Percentiles rank a stretch among this genome's conserved stretches.
Evolutionary conservation across 2,888 invertebrate species (phyloP).

Genomic region (Tridacna crocea): DNA sequence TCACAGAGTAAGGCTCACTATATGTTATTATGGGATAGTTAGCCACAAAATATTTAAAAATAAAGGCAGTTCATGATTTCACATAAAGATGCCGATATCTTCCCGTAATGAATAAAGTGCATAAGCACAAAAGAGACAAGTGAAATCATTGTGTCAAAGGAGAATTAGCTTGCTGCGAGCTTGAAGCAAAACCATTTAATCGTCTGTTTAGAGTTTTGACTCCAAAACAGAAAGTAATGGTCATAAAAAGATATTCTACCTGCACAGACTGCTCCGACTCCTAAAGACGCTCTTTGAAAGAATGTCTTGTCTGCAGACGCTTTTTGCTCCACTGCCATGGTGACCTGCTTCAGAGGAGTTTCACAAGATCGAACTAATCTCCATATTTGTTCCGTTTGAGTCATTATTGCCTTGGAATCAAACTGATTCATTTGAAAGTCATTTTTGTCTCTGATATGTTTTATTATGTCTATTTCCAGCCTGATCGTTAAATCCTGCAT

Average conservation of each 20-base stretch:
- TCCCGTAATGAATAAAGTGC: too few species aligned
- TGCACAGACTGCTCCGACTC: constrained; percentile 67
- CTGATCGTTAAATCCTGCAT: constrained; percentile 59
- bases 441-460: constrained; percentile 46
- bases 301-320: constrained; percentile 55
- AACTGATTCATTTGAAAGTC: constrained; percentile 53
- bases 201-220: too few species aligned
- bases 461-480: constrained; percentile 51
- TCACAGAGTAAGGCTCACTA: too few species aligned
- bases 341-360: constrained; percentile 51
- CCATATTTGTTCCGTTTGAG: constrained; percentile 60
- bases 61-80: too few species aligned
- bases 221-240: too few species aligned
- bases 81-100: too few species aligned
- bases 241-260: constrained; percentile 38
- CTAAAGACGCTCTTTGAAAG: constrained; percentile 62
- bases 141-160: too few species aligned
- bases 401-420: constrained; percentile 55
- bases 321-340: constrained; percentile 59
- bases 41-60: too few species aligned
- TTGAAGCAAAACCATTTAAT: too few species aligned
- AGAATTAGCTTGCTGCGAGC: too few species aligned
- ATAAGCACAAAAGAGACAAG: too few species aligned
- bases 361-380: constrained; percentile 46
- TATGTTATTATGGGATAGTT: too few species aligned